phyloP scores from a whole-genome alignment of 2,113 vertebrate genomes.

The Prionailurus bengalensis region DNA sequence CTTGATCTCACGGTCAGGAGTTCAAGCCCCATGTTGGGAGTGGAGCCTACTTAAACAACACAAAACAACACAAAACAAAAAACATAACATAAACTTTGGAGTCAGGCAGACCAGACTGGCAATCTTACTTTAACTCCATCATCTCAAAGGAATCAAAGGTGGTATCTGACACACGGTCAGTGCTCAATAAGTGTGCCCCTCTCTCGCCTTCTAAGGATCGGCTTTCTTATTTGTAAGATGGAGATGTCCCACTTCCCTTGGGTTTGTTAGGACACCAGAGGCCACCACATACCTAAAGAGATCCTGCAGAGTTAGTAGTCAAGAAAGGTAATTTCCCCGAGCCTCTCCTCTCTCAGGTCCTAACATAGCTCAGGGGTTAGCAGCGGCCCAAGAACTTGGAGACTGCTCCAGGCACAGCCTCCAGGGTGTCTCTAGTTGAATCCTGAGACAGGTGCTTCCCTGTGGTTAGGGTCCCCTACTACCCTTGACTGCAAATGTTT shows the following conservation, averaged over 20 bases:
- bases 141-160: not conserved
- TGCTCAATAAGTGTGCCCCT: not conserved
- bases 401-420: not conserved
- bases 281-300: not conserved
- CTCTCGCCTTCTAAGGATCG: not conserved
- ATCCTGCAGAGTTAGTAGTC: too few species aligned
- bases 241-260: not conserved
- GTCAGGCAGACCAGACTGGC: not conserved
- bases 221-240: not conserved
- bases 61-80: not conserved
- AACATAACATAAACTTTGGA: not conserved
- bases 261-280: not conserved
- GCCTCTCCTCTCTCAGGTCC: not conserved
- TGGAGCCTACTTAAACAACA: not conserved
- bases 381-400: not conserved
- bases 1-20: not conserved
- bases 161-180: fast-evolving
- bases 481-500: not conserved
- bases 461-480: not conserved
- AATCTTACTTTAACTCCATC: not conserved
- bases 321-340: not conserved
- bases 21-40: not conserved
- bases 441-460: not conserved
- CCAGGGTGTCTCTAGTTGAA: not conserved
- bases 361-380: not conserved